Base-by-base conservation (phyloP, 2,888 invertebrate species). In the Agriopis leucophaearia region DNA sequence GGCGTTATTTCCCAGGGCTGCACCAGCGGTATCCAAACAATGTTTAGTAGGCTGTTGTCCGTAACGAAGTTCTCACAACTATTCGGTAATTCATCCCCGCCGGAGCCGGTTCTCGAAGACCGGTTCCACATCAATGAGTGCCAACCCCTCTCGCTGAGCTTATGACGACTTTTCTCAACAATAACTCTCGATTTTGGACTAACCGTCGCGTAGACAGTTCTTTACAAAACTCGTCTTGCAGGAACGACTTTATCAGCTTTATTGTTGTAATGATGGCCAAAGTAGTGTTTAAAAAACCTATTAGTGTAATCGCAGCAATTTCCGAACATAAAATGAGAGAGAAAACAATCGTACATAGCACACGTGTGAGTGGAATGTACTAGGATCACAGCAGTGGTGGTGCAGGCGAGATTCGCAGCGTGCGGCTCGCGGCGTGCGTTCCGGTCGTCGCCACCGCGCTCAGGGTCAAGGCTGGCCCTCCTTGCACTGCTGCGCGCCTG, bases 381-480 rank as follows among this genome's bases (percentile, higher is more conserved):
- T 83, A 89, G 88, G 91, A 88, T 82, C 85, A 84, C 88, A 91
- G 85, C 84, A 86, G 76, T 76, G 85, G 80, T 86, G 85, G 87
- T 81, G 79, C 71, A 72, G 83, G 84, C 82, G 86, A 86, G 88
- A 88, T 89, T 88, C 87, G 86, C 88, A 84, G 89, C 88, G 90
- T 88, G 89, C 86, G 81, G 86, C 87, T 86, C 87, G 64, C 68
- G 87, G 88, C 87, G 89, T 87, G 88, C 93, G 92, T 92, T 92
- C 91, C 92, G 94, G 94, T 94, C 94, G 94, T 87, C 94, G 94
- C 92, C 93, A 92, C 91, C 91, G 88, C 87, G 86, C 84, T 91
- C 92, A 93, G 93, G 94, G 92, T 94, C 94, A 94, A 94, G 94
- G 94, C 89, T 92, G 92, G 84, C 82, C 81, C 87, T 90, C 86